Evolutionary conservation across 2,888 invertebrate species (phyloP), one percentile per base, ranked within the genome.

Genomic region (Hofmannophila pseudospretella): DNA sequence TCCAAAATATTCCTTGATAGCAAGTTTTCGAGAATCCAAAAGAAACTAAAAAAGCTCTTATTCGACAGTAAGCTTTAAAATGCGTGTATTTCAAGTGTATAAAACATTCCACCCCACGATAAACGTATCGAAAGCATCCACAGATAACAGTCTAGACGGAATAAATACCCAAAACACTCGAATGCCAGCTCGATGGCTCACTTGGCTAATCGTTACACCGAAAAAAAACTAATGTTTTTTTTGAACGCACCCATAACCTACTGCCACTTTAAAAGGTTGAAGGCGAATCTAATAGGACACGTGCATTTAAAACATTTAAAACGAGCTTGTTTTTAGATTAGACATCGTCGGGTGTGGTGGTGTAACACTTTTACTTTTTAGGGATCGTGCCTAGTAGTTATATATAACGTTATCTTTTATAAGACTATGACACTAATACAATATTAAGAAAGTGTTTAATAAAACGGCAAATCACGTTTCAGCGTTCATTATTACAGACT

Each of bases 71-170:
- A 27, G 4, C 1, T 40, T 38, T 16, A 39, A 39, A 39, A 39
- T 23, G 39, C 39, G 31, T 33, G 38, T 26, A 42, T 46, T 46
- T 46, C 43, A 36, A 46, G 45, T 76, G 72, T 76, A 79, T 80
- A 78, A 80, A 78, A 75, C 79, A 76, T 80, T 79, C 73, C 67
- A 61, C 55, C 58, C 64, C 51, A 27, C 49, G 80, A 81, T 79
- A 81, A 78, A 69, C 48, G 44, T 62, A 79, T 77, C 72, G 68
- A 73, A 73, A 67, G 58, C 64, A 65, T 63, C 64, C 62, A 62
- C 56, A 63, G 85, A 85, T 85, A 82, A 84, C 58, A 39, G 85
- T 85, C 84, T 85, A 85, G 85, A 85, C 85, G 75, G 54, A 70
- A 77, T 80, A 81, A 79, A 81, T 80, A 78, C 79, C 61, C 64